phyloP scores from a whole-genome alignment of 2,888 invertebrate species.

The Conistra vaccinii region DNA sequence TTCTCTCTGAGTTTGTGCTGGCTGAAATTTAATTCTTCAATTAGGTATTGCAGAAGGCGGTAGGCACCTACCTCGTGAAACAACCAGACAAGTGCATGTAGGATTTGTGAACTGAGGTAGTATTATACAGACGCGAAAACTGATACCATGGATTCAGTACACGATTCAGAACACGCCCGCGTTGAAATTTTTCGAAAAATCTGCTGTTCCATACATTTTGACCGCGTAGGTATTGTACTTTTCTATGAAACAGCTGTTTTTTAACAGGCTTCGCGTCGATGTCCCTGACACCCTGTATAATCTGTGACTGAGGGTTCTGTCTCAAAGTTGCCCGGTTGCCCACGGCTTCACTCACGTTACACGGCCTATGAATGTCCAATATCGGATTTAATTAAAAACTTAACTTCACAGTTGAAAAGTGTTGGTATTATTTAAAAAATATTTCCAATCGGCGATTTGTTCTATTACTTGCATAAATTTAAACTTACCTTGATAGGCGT shows the following conservation, averaged over 20 bases:
- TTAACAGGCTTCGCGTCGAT: no score
- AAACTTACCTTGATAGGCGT: constrained; percentile 80
- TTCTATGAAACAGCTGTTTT: no score
- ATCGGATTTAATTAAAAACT: not conserved
- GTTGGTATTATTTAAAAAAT: not conserved
- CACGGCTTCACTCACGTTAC: not conserved
- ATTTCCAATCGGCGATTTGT: not conserved
- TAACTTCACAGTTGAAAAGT: not conserved
- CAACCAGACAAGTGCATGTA: not conserved
- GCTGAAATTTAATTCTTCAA: constrained; percentile 70
- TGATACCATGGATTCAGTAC: no score
- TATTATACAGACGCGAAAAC: no score
- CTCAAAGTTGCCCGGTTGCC: not conserved
- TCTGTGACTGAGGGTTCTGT: not conserved
- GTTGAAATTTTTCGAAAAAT: no score
- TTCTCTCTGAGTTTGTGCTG: constrained; percentile 77
- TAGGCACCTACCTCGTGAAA: not conserved
- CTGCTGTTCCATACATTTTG: no score
- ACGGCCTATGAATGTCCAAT: not conserved
- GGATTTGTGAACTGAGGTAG: not conserved
- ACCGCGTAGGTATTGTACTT: no score
- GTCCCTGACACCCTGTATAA: no score
- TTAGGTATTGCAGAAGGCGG: constrained; percentile 4
- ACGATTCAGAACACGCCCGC: no score
- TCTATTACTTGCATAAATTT: constrained; percentile 9